phyloP scores from a whole-genome alignment of 1,140 invertebrate species.

The Andricus grossulariae region DNA sequence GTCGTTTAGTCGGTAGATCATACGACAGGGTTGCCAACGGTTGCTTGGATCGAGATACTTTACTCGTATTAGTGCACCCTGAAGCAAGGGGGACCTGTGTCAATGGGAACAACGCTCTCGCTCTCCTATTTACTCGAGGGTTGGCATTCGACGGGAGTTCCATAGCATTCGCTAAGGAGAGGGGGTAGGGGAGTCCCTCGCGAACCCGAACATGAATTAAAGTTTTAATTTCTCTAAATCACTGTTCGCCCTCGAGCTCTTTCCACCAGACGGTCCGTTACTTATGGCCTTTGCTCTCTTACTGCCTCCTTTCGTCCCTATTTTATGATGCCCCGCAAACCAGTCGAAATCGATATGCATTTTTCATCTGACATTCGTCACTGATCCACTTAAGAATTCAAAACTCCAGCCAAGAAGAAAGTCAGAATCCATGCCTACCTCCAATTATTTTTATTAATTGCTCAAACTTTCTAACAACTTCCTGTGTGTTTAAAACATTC shows the following conservation, averaged over 20 bases:
- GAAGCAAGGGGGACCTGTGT: conserved; percentile 60
- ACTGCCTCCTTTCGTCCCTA: conserved; percentile 61
- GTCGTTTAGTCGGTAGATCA: conserved; percentile 51
- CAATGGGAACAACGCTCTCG: conserved; percentile 65
- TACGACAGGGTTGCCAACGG: conserved; percentile 43
- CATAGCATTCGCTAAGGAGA: conserved; percentile 48
- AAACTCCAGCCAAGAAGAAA: background rate
- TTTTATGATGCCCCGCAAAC: conserved; percentile 38
- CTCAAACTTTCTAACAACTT: too few relatives aligned
- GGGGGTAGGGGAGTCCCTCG: conserved; percentile 51
- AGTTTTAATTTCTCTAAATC: conserved; percentile 78
- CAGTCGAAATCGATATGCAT: conserved; percentile 67
- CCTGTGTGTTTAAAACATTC: too few relatives aligned
- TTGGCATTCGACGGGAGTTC: conserved; percentile 57
- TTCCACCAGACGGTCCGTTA: conserved; percentile 74
- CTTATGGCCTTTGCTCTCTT: conserved; percentile 74
- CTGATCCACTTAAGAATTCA: conserved; percentile 46
- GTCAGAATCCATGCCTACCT: background rate
- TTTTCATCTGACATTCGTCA: conserved; percentile 50
- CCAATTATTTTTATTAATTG: too few relatives aligned
- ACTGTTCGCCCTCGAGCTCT: conserved; percentile 71
- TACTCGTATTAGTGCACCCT: conserved; percentile 64
- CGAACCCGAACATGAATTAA: conserved; percentile 75
- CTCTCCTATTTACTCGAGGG: conserved; percentile 67
- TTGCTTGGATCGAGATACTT: conserved; percentile 61